These are phyloP conservation scores for Yponomeuta evonymella DNA, from an alignment of 2,888 invertebrate genomes.

Conservation along the genomic window DNA sequence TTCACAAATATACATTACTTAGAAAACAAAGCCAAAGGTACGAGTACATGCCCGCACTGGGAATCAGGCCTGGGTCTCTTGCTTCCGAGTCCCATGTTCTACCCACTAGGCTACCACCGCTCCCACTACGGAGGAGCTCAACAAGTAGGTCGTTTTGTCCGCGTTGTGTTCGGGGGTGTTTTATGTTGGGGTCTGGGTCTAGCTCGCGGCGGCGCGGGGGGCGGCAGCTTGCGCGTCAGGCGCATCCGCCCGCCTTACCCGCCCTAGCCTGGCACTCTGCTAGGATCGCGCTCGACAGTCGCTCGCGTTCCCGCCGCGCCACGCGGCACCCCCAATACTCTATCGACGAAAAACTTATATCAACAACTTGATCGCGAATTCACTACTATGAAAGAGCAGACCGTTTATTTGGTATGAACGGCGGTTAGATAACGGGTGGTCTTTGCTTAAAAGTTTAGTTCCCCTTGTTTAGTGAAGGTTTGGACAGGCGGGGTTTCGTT, in stretches of 20 bases:
- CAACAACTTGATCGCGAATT: background rate
- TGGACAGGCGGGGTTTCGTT: slow-evolving; percentile 17
- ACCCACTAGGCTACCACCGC: no score
- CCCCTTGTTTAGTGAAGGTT: background rate
- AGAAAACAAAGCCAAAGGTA: no score
- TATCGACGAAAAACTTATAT: slow-evolving; percentile 8
- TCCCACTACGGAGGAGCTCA: no score
- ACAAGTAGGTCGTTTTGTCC: no score
- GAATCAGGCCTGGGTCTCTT: no score
- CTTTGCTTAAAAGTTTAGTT: background rate
- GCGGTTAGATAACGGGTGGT: background rate
- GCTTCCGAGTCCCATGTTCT: no score
- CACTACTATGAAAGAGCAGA: background rate
- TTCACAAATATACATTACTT: no score
- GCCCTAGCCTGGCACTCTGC: background rate
- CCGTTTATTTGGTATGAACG: background rate
- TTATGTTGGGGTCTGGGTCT: no score
- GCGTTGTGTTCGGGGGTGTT: no score
- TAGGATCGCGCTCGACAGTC: slow-evolving; percentile 15
- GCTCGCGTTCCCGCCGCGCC: slow-evolving; percentile 27
- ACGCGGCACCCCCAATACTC: slow-evolving; percentile 21
- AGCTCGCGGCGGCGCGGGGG: slow-evolving; percentile 9
- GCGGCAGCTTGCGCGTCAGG: slow-evolving; percentile 13
- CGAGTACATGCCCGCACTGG: no score
- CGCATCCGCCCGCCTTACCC: slow-evolving; percentile 13